phyloP scores from a whole-genome alignment of 37 sponge, comb jelly and placozoan genomes.

The Cliona cf. orientalis region DNA sequence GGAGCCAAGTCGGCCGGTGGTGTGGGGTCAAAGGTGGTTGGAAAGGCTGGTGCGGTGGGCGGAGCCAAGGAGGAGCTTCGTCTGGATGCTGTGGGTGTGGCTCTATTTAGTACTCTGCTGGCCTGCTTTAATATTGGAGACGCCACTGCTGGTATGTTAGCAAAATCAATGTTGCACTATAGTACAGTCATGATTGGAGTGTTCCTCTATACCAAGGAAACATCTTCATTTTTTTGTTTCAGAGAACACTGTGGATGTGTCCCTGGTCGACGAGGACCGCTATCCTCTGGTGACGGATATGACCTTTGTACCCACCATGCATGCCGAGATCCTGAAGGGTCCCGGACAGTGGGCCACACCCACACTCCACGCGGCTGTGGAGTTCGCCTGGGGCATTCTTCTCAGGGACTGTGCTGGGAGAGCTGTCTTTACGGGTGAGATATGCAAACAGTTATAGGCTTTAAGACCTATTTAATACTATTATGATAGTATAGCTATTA shows the following conservation, averaged over 20 bases:
- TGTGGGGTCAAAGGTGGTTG: too few relatives aligned
- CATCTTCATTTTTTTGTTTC: not conserved
- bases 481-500: not conserved
- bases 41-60: too few relatives aligned
- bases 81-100: slow-evolving; percentile 69
- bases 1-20: not conserved
- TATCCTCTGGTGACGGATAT: slow-evolving; percentile 62
- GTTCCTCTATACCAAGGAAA: too few relatives aligned
- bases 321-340: slow-evolving; percentile 53
- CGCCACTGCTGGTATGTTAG: slow-evolving; percentile 22
- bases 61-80: slow-evolving; percentile 17
- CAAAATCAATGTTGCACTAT: too few relatives aligned
- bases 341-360: slow-evolving; percentile 46
- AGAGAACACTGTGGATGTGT: slow-evolving; percentile 37
- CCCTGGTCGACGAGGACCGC: slow-evolving; percentile 57
- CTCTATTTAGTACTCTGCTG: slow-evolving; percentile 81
- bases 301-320: slow-evolving; percentile 61
- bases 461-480: not conserved
- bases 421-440: slow-evolving; percentile 57
- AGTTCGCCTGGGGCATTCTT: slow-evolving; percentile 80
- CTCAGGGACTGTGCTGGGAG: slow-evolving; percentile 75
- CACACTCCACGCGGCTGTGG: slow-evolving; percentile 69
- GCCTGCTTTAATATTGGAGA: slow-evolving; percentile 84
- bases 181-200: too few relatives aligned
- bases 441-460: not conserved